These are phyloP conservation scores for Eilema griseolum DNA, from an alignment of 2,888 invertebrate genomes.

Conservation along the genomic window DNA sequence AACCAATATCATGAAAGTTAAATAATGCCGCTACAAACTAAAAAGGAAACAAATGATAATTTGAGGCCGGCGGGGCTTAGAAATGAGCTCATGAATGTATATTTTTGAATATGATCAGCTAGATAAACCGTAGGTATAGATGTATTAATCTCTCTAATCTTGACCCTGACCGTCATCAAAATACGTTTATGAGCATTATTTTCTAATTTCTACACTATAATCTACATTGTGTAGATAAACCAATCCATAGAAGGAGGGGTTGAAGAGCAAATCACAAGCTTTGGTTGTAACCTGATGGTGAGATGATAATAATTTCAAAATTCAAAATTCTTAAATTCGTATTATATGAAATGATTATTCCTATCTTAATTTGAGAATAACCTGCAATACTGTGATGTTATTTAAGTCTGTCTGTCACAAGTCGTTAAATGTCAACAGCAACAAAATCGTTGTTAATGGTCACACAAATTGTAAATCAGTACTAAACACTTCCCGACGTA, in stretches of 20 bases:
- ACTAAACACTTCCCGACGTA: conserved; percentile 23
- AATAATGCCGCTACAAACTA: not conserved
- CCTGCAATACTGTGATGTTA: not conserved
- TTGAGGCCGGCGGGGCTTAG: not conserved
- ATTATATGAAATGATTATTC: not conserved
- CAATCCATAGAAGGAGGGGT: no score
- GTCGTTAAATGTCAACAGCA: conserved; percentile 5
- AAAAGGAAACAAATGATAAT: conserved; percentile 2
- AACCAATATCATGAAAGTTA: not conserved
- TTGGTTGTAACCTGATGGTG: no score
- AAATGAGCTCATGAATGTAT: not conserved
- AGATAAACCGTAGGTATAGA: not conserved
- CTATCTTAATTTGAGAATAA: not conserved
- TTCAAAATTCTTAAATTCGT: no score
- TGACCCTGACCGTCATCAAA: no score
- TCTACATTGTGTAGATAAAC: no score
- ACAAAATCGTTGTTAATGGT: conserved; percentile 10
- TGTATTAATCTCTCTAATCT: no score
- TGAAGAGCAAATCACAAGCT: no score
- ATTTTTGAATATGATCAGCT: conserved; percentile 1
- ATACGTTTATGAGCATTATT: no score
- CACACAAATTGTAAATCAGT: conserved; percentile 14
- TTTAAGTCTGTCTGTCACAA: not conserved
- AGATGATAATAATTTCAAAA: no score
- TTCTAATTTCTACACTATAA: no score